Base-by-base conservation (phyloP, 2,797 vertebrate genomes). In the Diglossa cyanea region DNA sequence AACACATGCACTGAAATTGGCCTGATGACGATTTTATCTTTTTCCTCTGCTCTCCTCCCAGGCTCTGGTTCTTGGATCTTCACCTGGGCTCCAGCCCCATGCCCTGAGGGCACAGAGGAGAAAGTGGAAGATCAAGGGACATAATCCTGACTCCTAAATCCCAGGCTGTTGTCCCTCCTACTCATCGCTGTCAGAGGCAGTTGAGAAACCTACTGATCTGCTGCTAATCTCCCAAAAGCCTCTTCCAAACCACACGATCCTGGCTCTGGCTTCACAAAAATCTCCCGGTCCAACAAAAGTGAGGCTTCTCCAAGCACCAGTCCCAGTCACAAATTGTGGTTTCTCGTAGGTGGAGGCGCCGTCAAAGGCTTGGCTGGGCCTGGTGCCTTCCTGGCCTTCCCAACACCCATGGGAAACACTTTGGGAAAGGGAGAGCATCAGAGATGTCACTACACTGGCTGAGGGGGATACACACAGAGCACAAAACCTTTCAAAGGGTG, bases 151-250 rank as follows among this genome's bases (percentile, higher is more conserved):
- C 45, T 88, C 39, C 44, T n/a, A 65, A 74, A 58, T 13, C 42
- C 33, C 0, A 3, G 42, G 53, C 31, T 92, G 23, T 6, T 82
- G 42, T 87, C 25, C 61, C 35, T 85, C 57, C 80, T 84, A 53
- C 74, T 76, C 7, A 0, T 25, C 60, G 89, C 26, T 78, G 17
- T 55, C 73, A 63, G 73, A 90, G 60, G 37, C 81, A 18, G 61
- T n/a, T 47, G 68, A 92, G 84, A 95, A 91, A 91, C 61, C 88
- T 53, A 39, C 88, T 67, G 88, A 92, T 89, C 89, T 93, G 63
- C 91, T 92, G 93, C 85, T 96, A 89, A 95, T 94, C 88, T 91
- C 62, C 9, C 0, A 83, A 90, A 25, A 83, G 33, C 33, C 44
- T 80, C 58, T 80, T 96, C 92, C 94, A 97, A 95, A 90, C 94